Evolutionary conservation across 2,888 invertebrate genomes (phyloP), one percentile per base, ranked within the genome.

Genomic region (Trachelus tabidus): DNA sequence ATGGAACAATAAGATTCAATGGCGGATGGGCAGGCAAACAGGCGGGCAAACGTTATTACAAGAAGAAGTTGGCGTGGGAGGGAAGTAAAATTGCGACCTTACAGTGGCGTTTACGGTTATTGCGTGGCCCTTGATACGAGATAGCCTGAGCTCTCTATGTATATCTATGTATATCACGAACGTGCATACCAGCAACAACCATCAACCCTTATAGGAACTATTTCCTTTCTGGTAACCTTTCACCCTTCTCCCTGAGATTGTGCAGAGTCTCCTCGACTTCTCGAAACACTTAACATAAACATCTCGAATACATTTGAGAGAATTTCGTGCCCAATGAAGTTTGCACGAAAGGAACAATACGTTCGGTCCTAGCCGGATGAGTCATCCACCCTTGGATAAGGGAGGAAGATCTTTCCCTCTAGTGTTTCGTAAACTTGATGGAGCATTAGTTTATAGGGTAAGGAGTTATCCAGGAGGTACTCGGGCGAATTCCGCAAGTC

Each of bases 61-160:
- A 34, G 71, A 34, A 71, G 31, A 31, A 6, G 31, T 31, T 31
- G 34, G 34, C 31, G 31, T 71, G 31, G 31, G 71, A 15, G 31
- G 23, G 78, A 80, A 78, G 82, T 76, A 74, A 80, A 69, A 75
- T 79, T 80, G 77, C 80, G 78, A 81, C 77, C 79, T 77, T 79
- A 73, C 77, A 81, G 78, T 73, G 77, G 75, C 79, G 80, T 81
- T 85, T 84, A 82, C 82, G 84, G 80, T 82, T 84, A 83, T 83
- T 75, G 75, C 77, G 75, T 73, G 76, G 78, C 74, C 73, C 69
- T 56, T 71, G 78, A 81, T 79, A 77, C 71, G 31, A 34, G 71
- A 71, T 56, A 56, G 56, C 23, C 56, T 2, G 2, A 2, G 23
- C 23, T 56, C 56, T 56, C 23, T 9, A 56, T 56, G 56, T 56